Percentiles rank a stretch among this genome's conserved stretches.
Evolutionary conservation across 2,113 vertebrate genomes (phyloP).

Genomic region (Haliaeetus leucogaster): DNA sequence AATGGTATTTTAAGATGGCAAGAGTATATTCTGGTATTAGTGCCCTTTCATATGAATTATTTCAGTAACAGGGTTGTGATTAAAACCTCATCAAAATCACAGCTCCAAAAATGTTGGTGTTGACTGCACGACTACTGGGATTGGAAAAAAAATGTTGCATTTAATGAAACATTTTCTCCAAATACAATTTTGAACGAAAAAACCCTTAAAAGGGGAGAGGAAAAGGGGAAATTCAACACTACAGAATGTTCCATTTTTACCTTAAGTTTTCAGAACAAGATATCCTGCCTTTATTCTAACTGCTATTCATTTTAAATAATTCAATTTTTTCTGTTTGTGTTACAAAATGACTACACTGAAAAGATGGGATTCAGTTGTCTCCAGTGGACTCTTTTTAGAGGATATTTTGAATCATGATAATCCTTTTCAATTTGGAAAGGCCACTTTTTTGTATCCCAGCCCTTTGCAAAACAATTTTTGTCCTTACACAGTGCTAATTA

Average conservation of each 20-base stretch:
- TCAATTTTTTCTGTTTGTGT: neutral
- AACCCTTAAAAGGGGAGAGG: neutral
- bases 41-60: neutral
- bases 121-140: neutral
- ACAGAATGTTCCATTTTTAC: neutral
- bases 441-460: neutral
- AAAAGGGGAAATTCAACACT: neutral
- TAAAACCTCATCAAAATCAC: neutral
- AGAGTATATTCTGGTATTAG: neutral
- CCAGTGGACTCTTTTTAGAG: neutral
- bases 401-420: neutral
- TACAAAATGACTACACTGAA: neutral
- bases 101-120: neutral
- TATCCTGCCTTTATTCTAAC: neutral
- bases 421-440: neutral
- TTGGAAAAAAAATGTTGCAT: neutral
- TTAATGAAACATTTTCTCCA: neutral
- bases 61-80: neutral
- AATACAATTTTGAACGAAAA: neutral
- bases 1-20: neutral
- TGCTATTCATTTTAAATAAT: neutral
- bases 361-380: neutral
- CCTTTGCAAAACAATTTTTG: neutral
- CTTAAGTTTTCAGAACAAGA: neutral
- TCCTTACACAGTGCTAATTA: neutral